These are phyloP conservation scores for Nemotelus pantherinus DNA, from an alignment of 2,888 invertebrate genomes.

Conservation along the genomic window DNA sequence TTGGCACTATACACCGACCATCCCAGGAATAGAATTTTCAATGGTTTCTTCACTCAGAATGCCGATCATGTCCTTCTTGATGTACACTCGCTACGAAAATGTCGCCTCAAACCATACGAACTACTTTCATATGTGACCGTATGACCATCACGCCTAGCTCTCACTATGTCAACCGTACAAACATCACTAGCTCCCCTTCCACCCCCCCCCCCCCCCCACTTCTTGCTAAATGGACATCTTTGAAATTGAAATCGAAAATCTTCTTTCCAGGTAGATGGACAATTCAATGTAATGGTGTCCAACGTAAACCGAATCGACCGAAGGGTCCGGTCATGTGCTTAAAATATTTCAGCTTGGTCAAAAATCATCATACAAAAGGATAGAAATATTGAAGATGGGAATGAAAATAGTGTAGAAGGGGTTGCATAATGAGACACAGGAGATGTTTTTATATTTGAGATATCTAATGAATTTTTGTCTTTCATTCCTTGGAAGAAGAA, in stretches of 20 bases:
- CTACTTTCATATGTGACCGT: no score
- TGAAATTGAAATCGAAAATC: conserved; percentile 51
- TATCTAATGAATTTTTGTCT: conserved; percentile 45
- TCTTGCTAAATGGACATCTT: conserved; percentile 47
- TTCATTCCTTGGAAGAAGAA: not conserved
- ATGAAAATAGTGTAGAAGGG: not conserved
- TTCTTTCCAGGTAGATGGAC: conserved; percentile 50
- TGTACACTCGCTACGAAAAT: not conserved
- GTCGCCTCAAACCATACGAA: not conserved
- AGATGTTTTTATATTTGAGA: conserved; percentile 45
- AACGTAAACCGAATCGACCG: not conserved
- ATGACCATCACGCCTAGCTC: no score
- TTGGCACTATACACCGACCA: not conserved
- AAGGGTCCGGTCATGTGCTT: conserved; percentile 24
- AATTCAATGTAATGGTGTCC: conserved; percentile 35
- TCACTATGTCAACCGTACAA: no score
- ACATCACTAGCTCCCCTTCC: not conserved
- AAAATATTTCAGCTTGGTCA: conserved; percentile 26
- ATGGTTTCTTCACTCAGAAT: not conserved
- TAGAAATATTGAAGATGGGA: conserved; percentile 19
- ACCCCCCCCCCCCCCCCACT: conserved; percentile 1
- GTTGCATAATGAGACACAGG: conserved; percentile 45
- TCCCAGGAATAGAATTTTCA: conserved; percentile 23
- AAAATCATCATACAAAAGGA: conserved; percentile 38
- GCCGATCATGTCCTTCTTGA: conserved; percentile 3